Percentiles rank a stretch among this genome's conserved stretches.
Conservation (phyloP, 2,797 vertebrate species). For the Parotocinclus haroldoi region DNA sequence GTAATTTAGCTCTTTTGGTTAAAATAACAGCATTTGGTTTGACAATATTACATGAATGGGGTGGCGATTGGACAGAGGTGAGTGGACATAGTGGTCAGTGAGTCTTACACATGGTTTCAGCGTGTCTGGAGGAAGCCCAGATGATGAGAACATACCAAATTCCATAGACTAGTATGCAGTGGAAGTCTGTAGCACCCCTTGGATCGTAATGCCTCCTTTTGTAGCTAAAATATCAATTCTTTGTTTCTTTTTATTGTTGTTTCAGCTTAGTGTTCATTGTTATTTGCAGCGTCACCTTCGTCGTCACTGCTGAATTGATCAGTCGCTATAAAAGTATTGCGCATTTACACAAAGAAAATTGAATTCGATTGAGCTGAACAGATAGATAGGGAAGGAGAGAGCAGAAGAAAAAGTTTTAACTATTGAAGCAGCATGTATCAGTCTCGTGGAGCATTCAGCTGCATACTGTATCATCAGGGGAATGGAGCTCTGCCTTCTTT, state of each 20-base stretch:
- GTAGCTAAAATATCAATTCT: too few species aligned
- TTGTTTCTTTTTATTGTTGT: not conserved
- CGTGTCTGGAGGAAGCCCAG: too few species aligned
- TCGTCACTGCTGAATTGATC: not conserved
- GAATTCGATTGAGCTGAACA: not conserved
- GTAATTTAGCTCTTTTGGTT: too few species aligned
- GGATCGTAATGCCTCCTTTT: too few species aligned
- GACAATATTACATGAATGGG: too few species aligned
- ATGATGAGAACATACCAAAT: too few species aligned
- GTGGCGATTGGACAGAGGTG: too few species aligned
- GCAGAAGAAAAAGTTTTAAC: conserved; percentile 12
- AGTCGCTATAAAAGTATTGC: not conserved
- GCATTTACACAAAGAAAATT: not conserved
- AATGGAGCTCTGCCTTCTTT: conserved; percentile 12
- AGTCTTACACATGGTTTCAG: too few species aligned
- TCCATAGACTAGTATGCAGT: too few species aligned
- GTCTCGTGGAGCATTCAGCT: conserved; percentile 46
- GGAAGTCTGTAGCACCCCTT: too few species aligned
- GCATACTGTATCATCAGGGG: conserved; percentile 45
- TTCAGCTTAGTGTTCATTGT: not conserved
- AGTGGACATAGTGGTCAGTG: too few species aligned
- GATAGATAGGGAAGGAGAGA: not conserved
- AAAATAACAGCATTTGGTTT: too few species aligned
- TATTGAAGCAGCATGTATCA: conserved; percentile 51
- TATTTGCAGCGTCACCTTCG: not conserved